Conservation (phyloP, 2,888 invertebrate genomes). For the Patella depressa region DNA sequence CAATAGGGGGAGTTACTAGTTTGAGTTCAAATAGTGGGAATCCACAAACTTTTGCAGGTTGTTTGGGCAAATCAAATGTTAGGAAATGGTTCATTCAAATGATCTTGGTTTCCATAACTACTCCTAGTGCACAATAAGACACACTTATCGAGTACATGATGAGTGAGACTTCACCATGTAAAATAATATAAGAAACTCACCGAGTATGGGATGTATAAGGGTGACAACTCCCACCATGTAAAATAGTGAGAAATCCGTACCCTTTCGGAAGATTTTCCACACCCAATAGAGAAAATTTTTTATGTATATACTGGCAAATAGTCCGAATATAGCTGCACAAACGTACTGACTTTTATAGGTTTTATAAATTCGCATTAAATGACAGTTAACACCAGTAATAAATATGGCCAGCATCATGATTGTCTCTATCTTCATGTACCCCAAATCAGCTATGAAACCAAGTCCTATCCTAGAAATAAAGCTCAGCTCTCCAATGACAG, state of each 20-base stretch:
- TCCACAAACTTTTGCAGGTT: too few species aligned
- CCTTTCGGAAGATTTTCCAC: neutral
- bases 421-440: conserved; percentile 15
- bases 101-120: too few species aligned
- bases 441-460: conserved; percentile 31
- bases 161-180: neutral
- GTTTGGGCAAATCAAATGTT: too few species aligned
- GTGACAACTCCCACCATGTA: neutral
- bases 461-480: conserved; percentile 28
- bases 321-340: neutral
- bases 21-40: too few species aligned
- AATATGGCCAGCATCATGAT: neutral
- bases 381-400: neutral
- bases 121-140: too few species aligned
- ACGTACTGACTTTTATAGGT: neutral
- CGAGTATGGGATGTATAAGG: neutral
- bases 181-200: neutral
- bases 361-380: neutral
- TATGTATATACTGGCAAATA: neutral
- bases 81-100: too few species aligned
- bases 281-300: neutral
- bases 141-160: neutral
- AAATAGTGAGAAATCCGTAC: neutral
- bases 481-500: conserved; percentile 27
- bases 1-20: too few species aligned